Conservation (phyloP, 2,797 vertebrate genomes). For the Sarcophilus harrisii region DNA sequence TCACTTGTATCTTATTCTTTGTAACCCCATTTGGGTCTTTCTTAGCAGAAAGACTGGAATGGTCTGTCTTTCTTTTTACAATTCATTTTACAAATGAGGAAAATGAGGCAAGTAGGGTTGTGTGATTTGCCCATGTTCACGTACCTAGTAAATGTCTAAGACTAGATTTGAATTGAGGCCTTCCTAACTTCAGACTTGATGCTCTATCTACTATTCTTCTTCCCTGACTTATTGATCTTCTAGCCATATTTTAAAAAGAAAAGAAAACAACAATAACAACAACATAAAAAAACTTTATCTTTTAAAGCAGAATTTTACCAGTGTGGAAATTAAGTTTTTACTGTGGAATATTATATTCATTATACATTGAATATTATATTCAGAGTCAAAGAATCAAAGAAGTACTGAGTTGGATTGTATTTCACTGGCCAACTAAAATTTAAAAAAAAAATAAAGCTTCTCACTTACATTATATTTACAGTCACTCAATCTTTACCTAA, state of each 20-base stretch:
- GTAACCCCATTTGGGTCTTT: background rate
- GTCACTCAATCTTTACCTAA: background rate
- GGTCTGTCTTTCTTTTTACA: background rate
- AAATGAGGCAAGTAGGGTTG: background rate
- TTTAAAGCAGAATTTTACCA: constrained; percentile 22
- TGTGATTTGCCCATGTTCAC: background rate
- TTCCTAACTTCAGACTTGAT: background rate
- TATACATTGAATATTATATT: constrained; percentile 27
- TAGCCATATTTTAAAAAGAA: background rate
- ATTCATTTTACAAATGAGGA: background rate
- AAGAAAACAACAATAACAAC: too few relatives aligned
- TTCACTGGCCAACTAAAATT: background rate
- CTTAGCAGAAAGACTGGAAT: background rate
- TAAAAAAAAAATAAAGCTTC: background rate
- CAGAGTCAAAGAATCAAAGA: constrained; percentile 33
- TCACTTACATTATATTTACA: background rate
- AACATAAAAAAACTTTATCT: background rate
- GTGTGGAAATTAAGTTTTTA: constrained; percentile 1
- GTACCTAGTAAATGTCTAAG: background rate
- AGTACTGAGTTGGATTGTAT: background rate
- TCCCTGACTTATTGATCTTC: background rate
- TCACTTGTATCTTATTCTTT: background rate
- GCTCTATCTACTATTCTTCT: too few relatives aligned
- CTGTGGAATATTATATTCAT: background rate
- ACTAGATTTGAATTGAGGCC: background rate